Base-by-base conservation (phyloP, 2,888 invertebrate genomes). In the Lydus trimaculatus region DNA sequence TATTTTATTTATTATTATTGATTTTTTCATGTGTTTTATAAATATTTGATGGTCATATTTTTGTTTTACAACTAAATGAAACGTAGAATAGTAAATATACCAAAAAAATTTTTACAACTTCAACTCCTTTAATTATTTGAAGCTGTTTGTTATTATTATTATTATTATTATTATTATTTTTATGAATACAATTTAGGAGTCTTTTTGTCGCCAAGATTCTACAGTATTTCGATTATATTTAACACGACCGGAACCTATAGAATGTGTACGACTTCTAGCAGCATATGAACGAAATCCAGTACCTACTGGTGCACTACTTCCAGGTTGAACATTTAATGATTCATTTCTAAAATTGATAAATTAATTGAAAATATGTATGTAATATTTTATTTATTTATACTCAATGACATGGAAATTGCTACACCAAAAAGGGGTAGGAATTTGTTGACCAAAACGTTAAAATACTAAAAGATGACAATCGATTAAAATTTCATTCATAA, bases 271-370 rank as follows among this genome's bases (percentile, higher is more conserved):
- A 71, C 78, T 77, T 71, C 84, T 77, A 62, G 80, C 76, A 39
- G 62, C 33, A 58, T 31, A 65, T 48, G 31, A 78, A 64, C 79
- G 81, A 70, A 80, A 81, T 28, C 81, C 80, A 56, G 80, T 80
- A 56, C 80, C 79, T 28, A 83, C 82, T 31, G 85, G 84, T 58
- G 84, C 84, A 75, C 85, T 84, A n/a, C 84, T 83, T 52, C 84
- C 84, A 28, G 84, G 81, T 76, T 84, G 83, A 61, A 81, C 78
- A 72, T 77, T 79, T 68, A 76, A 74, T 69, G 78, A 75, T 52
- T 79, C 79, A 71, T 64, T 67, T 68, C 80, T 79, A 72, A 61
- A 61, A 61, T 33, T 43, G 8, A 20, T 33, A 2, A 8, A 33
- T 15, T 28, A 61, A 8, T 13, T n/a, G n/a, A 33, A 7, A 9